A percentile compares a stretch with the other conserved stretches of the same genome.
Evolutionary conservation across 1,140 invertebrate species (phyloP).

Genomic region (Meloidogyne floridensis): DNA sequence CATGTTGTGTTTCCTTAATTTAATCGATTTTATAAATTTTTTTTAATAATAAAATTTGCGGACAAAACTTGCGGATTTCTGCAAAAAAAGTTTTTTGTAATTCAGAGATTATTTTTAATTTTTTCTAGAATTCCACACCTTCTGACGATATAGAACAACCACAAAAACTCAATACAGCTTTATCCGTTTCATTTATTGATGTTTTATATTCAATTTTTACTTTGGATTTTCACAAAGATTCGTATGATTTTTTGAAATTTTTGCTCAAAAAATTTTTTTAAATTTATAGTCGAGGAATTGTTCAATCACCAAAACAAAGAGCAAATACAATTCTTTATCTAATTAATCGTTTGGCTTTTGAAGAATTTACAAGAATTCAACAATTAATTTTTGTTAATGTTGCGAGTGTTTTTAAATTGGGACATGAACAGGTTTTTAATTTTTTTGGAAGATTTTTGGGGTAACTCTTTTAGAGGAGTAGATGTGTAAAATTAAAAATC

Average conservation of each 20-base stretch:
- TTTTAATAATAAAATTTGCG: background rate
- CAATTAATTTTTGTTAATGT: slow-evolving; percentile 25
- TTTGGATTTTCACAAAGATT: slow-evolving; percentile 28
- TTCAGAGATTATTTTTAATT: background rate
- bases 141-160: background rate
- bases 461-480: background rate
- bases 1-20: no score
- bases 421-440: background rate
- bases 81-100: background rate
- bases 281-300: slow-evolving; percentile 24
- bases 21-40: no score
- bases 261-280: background rate
- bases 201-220: slow-evolving; percentile 20
- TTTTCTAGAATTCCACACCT: background rate
- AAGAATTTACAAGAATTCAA: slow-evolving; percentile 17
- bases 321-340: background rate
- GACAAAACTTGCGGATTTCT: background rate
- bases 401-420: slow-evolving; percentile 15
- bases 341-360: slow-evolving; percentile 11
- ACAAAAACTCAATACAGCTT: slow-evolving; percentile 8
- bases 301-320: background rate
- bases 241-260: slow-evolving; percentile 4
- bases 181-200: slow-evolving; percentile 20
- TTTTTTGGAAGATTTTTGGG: background rate
- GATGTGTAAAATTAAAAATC: no score